Percentiles rank a stretch among this genome's conserved stretches.
phyloP scores from a whole-genome alignment of 2,888 invertebrate species.

The Chrysopilus asiliformis region DNA sequence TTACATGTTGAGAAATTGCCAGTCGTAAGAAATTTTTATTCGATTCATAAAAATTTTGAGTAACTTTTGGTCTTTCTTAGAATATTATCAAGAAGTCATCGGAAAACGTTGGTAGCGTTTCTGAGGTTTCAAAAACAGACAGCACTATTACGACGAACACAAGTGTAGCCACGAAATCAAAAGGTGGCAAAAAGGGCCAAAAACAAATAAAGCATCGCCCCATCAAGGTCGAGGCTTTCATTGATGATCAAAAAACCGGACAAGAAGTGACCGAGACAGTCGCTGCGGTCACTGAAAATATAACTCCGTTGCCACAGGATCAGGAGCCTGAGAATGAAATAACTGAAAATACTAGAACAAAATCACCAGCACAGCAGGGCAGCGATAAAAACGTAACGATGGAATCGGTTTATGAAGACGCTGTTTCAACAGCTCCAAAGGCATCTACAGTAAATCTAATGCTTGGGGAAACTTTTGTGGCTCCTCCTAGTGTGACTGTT shows the following conservation, averaged over 20 bases:
- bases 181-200: conserved; percentile 1
- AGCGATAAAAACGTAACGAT: conserved; percentile 13
- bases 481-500: conserved; percentile 1
- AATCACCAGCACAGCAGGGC: conserved; percentile 1
- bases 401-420: conserved; percentile 37
- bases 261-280: neutral
- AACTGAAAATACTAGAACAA: conserved; percentile 13
- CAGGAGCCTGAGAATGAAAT: conserved; percentile 7
- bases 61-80: neutral
- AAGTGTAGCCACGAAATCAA: neutral
- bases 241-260: too few species aligned
- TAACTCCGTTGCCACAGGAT: neutral
- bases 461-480: neutral
- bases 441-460: neutral
- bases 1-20: neutral
- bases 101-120: too few species aligned
- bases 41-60: neutral
- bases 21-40: neutral
- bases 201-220: conserved; percentile 5
- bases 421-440: conserved; percentile 17
- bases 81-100: too few species aligned
- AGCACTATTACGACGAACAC: too few species aligned
- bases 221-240: conserved; percentile 4
- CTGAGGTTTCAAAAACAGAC: too few species aligned
- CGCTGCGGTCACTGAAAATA: neutral